These are phyloP conservation scores for Cylindroiulus punctatus DNA, from an alignment of 2,888 invertebrate genomes.

Conservation along the genomic window DNA sequence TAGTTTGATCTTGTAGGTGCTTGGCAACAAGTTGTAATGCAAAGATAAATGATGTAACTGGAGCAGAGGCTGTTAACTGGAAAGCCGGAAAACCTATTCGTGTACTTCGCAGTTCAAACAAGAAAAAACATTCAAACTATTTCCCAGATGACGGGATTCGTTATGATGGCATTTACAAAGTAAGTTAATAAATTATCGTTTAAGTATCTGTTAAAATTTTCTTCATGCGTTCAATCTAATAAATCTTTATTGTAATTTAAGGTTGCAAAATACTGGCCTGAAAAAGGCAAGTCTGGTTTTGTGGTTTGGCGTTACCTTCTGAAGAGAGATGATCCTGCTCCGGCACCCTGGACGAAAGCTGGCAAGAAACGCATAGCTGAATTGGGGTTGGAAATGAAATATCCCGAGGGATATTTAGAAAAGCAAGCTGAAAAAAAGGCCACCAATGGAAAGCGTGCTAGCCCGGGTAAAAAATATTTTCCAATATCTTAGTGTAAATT, in stretches of 20 bases:
- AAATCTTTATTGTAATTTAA: constrained; percentile 58
- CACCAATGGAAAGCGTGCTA: constrained; percentile 54
- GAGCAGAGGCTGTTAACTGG: constrained; percentile 79
- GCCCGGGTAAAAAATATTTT: background rate
- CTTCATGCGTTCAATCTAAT: background rate
- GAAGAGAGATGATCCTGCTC: constrained; percentile 78
- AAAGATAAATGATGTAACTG: constrained; percentile 72
- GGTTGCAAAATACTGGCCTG: constrained; percentile 83
- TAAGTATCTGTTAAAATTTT: too few species aligned
- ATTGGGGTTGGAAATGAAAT: constrained; percentile 70
- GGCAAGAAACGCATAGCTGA: constrained; percentile 71
- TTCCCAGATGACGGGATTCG: constrained; percentile 77
- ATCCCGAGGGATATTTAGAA: constrained; percentile 76
- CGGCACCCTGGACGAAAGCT: constrained; percentile 81
- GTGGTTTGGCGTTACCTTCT: constrained; percentile 82
- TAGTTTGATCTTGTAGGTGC: constrained; percentile 70
- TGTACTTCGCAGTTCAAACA: constrained; percentile 80
- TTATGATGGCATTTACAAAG: constrained; percentile 87
- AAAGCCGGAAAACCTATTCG: constrained; percentile 79
- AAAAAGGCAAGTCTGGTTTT: constrained; percentile 80
- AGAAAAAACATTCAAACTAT: constrained; percentile 78
- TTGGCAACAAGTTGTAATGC: constrained; percentile 81
- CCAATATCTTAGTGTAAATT: too few species aligned
- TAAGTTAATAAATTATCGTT: constrained; percentile 58
- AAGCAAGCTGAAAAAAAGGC: background rate